A percentile compares a stretch with the other conserved stretches of the same genome.
Evolutionary conservation across 2,797 vertebrate species (phyloP).

Genomic region (Bradypodion pumilum): DNA sequence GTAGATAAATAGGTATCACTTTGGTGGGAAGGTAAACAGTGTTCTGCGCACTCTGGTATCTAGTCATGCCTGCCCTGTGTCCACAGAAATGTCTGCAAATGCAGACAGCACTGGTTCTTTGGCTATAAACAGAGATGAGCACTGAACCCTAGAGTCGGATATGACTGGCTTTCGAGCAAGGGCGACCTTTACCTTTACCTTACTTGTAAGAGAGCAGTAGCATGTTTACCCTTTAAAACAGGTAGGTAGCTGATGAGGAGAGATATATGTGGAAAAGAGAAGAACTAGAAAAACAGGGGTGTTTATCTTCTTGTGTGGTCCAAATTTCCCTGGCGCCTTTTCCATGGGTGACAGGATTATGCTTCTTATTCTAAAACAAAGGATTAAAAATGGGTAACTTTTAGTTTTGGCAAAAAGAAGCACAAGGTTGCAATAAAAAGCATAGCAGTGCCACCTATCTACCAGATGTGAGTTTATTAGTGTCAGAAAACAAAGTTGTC

Average conservation of each 20-base stretch:
- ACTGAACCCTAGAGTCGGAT: no score
- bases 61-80: no score
- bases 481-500: not conserved
- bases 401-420: not conserved
- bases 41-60: no score
- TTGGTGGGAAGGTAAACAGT: no score
- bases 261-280: not conserved
- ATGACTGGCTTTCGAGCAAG: no score
- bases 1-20: no score
- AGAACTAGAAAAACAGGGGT: no score
- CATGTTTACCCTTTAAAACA: no score
- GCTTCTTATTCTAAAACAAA: not conserved
- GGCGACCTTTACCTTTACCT: no score
- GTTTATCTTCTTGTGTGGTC: not conserved
- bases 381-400: not conserved
- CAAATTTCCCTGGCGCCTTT: not conserved
- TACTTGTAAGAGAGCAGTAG: not conserved
- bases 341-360: not conserved
- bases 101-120: no score
- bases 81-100: no score
- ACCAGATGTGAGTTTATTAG: not conserved
- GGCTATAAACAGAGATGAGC: no score
- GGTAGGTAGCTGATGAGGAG: not conserved
- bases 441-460: constrained; percentile 49
- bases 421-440: not conserved